Conservation (phyloP, 2,797 vertebrate genomes). For the Mus caroli region DNA sequence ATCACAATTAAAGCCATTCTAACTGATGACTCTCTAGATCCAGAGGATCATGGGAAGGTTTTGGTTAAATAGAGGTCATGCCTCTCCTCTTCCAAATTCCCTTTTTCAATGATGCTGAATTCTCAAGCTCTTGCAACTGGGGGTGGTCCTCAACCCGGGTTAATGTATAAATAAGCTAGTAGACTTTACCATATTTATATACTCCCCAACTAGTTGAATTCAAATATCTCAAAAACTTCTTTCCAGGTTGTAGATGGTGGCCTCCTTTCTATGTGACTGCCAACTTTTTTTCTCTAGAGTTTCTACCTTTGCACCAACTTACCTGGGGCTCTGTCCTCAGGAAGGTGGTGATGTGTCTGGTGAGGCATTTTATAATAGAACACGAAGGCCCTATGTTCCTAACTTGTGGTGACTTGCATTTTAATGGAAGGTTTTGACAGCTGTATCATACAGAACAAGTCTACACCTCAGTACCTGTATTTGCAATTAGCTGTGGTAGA, state of each 20-base stretch:
- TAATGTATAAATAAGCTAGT: not conserved
- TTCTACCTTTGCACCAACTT: not conserved
- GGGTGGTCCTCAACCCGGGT: not conserved
- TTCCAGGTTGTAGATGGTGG: not conserved
- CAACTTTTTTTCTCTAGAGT: not conserved
- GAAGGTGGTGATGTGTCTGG: not conserved
- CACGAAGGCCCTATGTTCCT: not conserved
- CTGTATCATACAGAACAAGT: not conserved
- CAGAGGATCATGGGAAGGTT: conserved; percentile 92
- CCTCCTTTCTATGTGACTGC: not conserved
- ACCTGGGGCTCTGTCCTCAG: not conserved
- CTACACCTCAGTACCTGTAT: accelerated
- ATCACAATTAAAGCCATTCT: conserved; percentile 94
- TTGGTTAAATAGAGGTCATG: conserved; percentile 93
- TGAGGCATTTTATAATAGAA: not conserved
- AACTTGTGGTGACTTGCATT: not conserved
- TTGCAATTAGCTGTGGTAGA: not conserved
- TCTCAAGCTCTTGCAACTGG: not conserved
- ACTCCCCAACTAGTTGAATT: not conserved
- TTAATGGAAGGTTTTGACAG: not conserved
- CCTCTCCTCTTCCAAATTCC: not conserved
- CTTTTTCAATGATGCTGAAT: not conserved
- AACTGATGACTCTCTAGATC: conserved; percentile 93
- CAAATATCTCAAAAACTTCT: not conserved
- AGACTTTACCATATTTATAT: not conserved